Evolutionary conservation across 2,113 vertebrate species (phyloP), one percentile per base, ranked within the genome.

Genomic region (Cynoglossus semilaevis): DNA sequence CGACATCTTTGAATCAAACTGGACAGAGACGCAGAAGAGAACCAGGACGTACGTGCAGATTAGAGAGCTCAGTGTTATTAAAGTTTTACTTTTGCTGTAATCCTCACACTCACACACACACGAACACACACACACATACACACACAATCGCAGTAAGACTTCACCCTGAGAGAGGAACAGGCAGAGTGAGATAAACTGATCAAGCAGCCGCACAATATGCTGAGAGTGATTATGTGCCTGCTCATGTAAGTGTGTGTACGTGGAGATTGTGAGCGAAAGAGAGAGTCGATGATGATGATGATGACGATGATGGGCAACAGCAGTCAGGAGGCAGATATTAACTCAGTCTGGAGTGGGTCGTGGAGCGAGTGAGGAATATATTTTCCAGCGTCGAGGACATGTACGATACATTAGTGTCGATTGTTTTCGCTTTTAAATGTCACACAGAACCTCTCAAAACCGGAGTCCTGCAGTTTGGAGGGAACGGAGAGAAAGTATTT

Each of bases 121-220:
- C 50, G 36, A 42, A 8, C 15, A 36, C 46, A 57, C 51, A 51
- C 49, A 49, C 55, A 43, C 59, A 60, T 15, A 57, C 16, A 63
- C 11, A 56, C 18, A 45, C 43, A n/a, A 53, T 54, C 68, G 65
- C 53, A 8, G 48, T 72, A 48, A 29, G 69, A 57, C 46, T 59
- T 35, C 50, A 65, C 71, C 53, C 69, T 50, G 44, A 34, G 78
- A 80, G 76, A 75, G 54, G 43, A 61, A 22, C 73, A 60, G 59
- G 67, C 69, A 62, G 50, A 15, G 56, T 19, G 61, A 78, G 79
- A 82, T 84, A 84, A 86, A 82, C 67, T 78, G 76, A 86, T 86
- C 76, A 76, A 35, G 41, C 51, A 63, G 63, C 70, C 69, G 66
- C 64, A 68, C 75, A 83, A 83, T 80, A 76, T 68, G 68, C 59